Evolutionary conservation across 2,113 vertebrate genomes (phyloP).

Genomic region (Artemisiospiza belli): DNA sequence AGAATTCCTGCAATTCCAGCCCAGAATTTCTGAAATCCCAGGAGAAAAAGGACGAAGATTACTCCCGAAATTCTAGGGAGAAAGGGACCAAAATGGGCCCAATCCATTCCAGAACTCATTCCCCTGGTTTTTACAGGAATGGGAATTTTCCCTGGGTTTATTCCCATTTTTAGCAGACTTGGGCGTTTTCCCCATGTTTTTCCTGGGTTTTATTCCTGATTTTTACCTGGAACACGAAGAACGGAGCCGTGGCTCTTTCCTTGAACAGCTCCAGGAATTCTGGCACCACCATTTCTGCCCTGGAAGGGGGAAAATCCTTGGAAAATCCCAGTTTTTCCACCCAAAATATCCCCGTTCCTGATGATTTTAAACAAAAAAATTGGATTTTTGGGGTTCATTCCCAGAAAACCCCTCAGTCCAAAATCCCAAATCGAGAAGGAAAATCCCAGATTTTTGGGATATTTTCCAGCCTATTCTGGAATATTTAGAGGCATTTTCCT

Average conservation of each 20-base stretch:
- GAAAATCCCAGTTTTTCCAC: neutral
- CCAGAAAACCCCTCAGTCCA: neutral
- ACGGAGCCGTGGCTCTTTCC: neutral
- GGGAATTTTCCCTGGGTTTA: neutral
- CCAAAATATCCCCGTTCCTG: neutral
- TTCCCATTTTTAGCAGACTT: neutral
- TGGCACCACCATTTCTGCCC: neutral
- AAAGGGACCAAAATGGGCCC: neutral
- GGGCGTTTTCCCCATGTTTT: neutral
- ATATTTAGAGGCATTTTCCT: neutral
- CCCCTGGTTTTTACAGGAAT: neutral
- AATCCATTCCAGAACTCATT: neutral
- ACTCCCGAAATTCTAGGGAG: neutral
- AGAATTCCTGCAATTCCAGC: neutral
- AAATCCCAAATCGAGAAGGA: neutral
- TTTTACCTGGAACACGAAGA: neutral
- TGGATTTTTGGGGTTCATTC: neutral
- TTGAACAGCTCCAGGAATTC: neutral
- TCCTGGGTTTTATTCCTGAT: accelerated
- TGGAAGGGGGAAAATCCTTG: neutral
- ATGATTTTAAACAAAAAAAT: neutral
- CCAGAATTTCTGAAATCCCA: neutral
- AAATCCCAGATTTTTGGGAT: neutral
- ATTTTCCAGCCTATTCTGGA: neutral
- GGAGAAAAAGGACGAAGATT: neutral